Conservation (phyloP, 1,140 invertebrate species). For the Sarcophaga peregrina region DNA sequence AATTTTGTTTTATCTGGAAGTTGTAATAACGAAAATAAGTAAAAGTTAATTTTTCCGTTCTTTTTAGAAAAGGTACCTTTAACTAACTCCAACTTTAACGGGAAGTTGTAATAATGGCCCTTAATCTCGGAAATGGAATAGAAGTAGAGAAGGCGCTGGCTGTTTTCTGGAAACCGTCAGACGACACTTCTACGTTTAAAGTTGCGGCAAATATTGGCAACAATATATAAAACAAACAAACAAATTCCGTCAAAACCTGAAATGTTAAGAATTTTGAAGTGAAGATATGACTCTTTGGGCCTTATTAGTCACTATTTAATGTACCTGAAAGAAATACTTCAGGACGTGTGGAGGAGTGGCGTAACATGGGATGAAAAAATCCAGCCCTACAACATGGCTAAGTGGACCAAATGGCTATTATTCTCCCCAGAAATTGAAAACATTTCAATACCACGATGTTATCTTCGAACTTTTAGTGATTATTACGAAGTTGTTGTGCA, state of each 20-base stretch:
- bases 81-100: no score
- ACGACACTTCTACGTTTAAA: not conserved
- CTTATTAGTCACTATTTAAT: conserved; percentile 2
- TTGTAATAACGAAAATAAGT: no score
- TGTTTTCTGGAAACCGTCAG: conserved; percentile 6
- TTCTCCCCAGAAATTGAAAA: conserved; percentile 26
- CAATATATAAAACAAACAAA: not conserved
- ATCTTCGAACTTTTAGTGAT: conserved; percentile 8
- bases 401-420: conserved; percentile 29
- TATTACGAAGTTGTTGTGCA: not conserved
- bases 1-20: no score
- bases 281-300: not conserved
- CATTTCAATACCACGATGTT: conserved; percentile 15
- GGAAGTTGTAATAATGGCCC: no score
- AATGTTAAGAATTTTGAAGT: conserved; percentile 2
- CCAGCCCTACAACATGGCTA: conserved; percentile 41
- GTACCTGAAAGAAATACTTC: conserved; percentile 47
- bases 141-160: not conserved
- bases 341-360: conserved; percentile 39
- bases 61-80: no score
- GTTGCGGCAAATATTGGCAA: not conserved
- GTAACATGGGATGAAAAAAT: not conserved
- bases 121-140: not conserved
- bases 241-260: not conserved
- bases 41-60: no score